Base-by-base conservation (phyloP, 1,140 invertebrate genomes). In the Lepidurus couesii region DNA sequence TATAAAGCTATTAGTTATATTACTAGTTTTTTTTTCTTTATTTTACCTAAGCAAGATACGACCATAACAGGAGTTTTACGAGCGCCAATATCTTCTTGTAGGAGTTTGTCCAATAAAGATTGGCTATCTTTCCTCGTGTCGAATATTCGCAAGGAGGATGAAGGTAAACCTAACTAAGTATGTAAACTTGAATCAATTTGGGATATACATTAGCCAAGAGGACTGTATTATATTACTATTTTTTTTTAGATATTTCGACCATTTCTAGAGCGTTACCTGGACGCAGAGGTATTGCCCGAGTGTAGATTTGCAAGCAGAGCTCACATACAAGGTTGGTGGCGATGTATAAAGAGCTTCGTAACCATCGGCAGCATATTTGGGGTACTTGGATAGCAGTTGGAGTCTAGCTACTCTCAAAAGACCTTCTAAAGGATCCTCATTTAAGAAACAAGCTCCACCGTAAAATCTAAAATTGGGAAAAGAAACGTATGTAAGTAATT, bases 361-460 rank as follows among this genome's bases (percentile, higher is more conserved):
- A 65, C 79, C 74, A 44, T 76, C 74, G 21, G 82, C 53, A 74
- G 73, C 76, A 16, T 93, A 95, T 74, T 91, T 88, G 0, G 92
- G 92, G 83, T 93, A 95, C 82, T 91, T 92, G 82, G 90, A 90
- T 84, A 94, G 92, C 7, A 96, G 82, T 77, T 93, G 89, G 85
- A 95, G 89, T 79, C 92, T 86, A 11, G 92, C 91, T 5, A 95
- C 88, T 80, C 91, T 86, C 0, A 95, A 90, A 11, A 94, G 84
- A 16, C 93, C 92, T 82, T 94, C 92, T 26, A 91, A 83, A 47
- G 90, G 88, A 81, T 94, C 92, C 81, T 94, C 92, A 83, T 94
- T 92, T 82, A 92, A 93, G 80, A 89, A 92, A 2, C 91, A 89
- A 76, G 89, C 89, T 76, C 90, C 90, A 81, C 93, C 92, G 45